Conservation (phyloP, 2,113 vertebrate genomes). For the Callorhinus ursinus region DNA sequence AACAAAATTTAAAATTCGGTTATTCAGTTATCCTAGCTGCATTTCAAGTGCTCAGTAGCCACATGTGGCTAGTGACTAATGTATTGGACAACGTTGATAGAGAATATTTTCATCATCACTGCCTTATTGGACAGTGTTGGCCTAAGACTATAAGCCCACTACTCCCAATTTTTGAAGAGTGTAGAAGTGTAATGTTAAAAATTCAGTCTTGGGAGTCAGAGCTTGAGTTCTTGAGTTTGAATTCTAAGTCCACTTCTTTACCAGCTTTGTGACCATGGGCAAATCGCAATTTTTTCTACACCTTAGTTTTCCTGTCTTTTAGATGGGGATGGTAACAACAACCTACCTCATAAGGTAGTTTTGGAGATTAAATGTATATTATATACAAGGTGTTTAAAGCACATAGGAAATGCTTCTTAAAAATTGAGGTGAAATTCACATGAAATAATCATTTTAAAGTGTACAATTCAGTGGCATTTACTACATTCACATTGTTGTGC, state of each 20-base stretch:
- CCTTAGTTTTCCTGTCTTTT: neutral
- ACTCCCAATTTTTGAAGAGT: neutral
- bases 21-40: neutral
- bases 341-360: neutral
- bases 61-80: neutral
- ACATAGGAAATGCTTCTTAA: neutral
- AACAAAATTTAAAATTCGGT: neutral
- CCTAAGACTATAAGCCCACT: no score
- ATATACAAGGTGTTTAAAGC: neutral
- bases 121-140: neutral
- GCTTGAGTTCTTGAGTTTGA: neutral
- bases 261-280: neutral
- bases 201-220: neutral
- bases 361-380: neutral
- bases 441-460: constrained; percentile 7
- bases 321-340: neutral
- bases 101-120: neutral
- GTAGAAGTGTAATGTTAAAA: neutral
- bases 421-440: neutral
- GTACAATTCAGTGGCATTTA: neutral
- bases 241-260: neutral
- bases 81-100: neutral
- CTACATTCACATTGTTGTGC: neutral
- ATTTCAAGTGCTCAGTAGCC: neutral
- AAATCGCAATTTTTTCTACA: neutral